Conservation (phyloP, 2,797 vertebrate species). For the Tarsius wallacei region DNA sequence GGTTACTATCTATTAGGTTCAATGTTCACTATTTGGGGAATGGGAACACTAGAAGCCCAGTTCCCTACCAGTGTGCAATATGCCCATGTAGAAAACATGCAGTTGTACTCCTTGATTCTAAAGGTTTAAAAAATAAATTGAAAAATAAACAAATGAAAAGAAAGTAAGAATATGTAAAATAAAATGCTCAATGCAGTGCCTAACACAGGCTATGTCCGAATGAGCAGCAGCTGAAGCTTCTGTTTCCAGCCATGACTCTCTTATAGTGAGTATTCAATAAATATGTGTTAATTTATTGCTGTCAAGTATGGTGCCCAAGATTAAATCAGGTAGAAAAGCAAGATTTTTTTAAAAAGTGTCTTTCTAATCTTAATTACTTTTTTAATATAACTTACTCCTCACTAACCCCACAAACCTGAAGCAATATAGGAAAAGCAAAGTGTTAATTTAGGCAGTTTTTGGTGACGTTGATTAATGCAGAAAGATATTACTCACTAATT, state of each 20-base stretch:
- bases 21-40: too few relatives aligned
- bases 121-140: too few relatives aligned
- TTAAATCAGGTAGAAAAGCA: constrained; percentile 80
- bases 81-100: too few relatives aligned
- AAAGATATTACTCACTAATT: constrained; percentile 87
- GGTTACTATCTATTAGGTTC: too few relatives aligned
- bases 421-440: constrained; percentile 77
- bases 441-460: constrained; percentile 85
- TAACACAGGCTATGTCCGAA: neutral
- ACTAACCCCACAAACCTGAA: constrained; percentile 77
- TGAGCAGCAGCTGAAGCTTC: neutral
- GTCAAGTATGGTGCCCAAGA: constrained; percentile 72
- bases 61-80: too few relatives aligned
- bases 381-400: constrained; percentile 70
- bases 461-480: constrained; percentile 86
- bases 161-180: too few relatives aligned
- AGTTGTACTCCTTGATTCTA: too few relatives aligned
- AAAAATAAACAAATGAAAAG: too few relatives aligned
- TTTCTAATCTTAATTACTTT: constrained; percentile 85
- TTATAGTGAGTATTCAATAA: constrained; percentile 64
- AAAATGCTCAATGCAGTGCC: neutral
- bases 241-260: constrained; percentile 30
- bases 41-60: too few relatives aligned
- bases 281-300: constrained; percentile 77
- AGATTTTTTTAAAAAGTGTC: constrained; percentile 76